A percentile compares a stretch with the other conserved stretches of the same genome.
phyloP scores from a whole-genome alignment of 2,113 vertebrate species.

The Hipposideros armiger region DNA sequence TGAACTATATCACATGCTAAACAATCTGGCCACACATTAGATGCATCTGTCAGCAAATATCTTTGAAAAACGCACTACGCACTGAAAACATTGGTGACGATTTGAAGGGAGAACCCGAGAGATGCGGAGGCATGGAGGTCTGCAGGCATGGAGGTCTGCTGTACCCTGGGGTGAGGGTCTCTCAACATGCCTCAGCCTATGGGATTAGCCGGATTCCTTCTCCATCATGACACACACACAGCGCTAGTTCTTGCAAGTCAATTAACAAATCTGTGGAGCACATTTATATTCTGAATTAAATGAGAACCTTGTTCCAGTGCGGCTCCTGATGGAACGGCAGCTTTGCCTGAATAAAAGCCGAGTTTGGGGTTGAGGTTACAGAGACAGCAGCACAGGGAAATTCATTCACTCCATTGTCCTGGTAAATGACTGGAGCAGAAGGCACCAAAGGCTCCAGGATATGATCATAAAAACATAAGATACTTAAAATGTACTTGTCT shows the following conservation, averaged over 20 bases:
- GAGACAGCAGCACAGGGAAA: neutral
- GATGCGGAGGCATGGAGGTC: neutral
- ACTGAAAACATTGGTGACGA: neutral
- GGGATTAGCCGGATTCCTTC: neutral
- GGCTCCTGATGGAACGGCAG: neutral
- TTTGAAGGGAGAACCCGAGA: neutral
- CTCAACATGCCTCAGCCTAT: neutral
- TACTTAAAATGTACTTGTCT: neutral
- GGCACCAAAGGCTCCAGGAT: neutral
- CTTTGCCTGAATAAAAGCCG: neutral
- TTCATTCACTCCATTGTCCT: neutral
- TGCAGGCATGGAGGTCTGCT: neutral
- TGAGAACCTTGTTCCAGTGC: conserved; percentile 10
- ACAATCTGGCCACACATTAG: neutral
- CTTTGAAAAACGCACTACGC: neutral
- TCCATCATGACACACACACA: neutral
- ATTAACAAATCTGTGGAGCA: neutral
- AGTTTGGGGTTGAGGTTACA: neutral
- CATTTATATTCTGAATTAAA: neutral
- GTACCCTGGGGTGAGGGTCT: neutral
- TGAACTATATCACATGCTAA: too few relatives aligned
- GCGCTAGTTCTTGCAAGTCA: neutral
- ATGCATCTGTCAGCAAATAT: neutral
- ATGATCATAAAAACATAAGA: neutral
- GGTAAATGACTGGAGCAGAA: neutral